Evolutionary conservation across 2,888 invertebrate species (phyloP), one percentile per base, ranked within the genome.

Genomic region (Mythimna albipuncta): DNA sequence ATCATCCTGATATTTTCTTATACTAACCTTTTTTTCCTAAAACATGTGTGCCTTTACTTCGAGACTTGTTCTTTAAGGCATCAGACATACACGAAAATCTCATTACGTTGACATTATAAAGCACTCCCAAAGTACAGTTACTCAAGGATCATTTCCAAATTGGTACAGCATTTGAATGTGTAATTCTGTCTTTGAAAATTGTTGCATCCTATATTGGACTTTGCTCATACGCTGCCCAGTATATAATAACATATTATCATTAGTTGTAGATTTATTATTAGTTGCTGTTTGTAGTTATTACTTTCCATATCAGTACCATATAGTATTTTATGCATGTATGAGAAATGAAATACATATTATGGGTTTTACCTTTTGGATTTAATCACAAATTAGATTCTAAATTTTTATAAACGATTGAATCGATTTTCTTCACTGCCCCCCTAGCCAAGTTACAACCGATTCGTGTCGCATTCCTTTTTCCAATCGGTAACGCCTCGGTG

Each of bases 191-290:
- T 70, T 54, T 76, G 61, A 72, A 74, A 68, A 79, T 69, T 44
- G 50, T 76, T 62, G 80, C 81, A 82, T 85, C 85, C 71, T 84
- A 81, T 76, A 75, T 85, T 89, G 89, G 87, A 89, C 89, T 88
- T 88, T 85, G 87, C 77, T 85, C 90, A 85, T 84, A 76, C 65
- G 77, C 79, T 84, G 84, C 76, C 80, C 75, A 26, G 82, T 82
- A 79, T 78, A 76, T 86, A 87, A 86, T 88, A 85, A 87, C 82
- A 72, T 55, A 84, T 83, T 79, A 75, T 85, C 77, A 70, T 80
- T 69, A 83, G 69, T 80, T 66, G 72, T 81, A 85, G 77, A 85
- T 84, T 83, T 77, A 85, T 83, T 85, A 65, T 64, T 75, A 72
- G 64, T 69, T 62, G 58, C 67, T 64, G 69, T 73, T 77, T 75